Evolutionary conservation across 1,140 invertebrate genomes (phyloP).

Genomic region (Amyelois transitella): DNA sequence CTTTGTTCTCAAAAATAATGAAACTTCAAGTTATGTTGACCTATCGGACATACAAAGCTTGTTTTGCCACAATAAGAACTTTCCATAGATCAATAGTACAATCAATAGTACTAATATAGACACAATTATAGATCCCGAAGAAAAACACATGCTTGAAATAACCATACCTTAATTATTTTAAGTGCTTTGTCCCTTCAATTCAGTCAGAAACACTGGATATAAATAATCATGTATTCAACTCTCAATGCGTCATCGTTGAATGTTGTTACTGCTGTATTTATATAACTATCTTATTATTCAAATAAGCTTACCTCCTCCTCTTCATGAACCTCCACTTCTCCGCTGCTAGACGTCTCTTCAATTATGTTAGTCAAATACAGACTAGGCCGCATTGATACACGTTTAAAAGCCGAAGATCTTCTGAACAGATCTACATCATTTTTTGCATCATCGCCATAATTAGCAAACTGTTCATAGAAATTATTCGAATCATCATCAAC

Average conservation of each 20-base stretch:
- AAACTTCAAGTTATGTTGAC: too few relatives aligned
- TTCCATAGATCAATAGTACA: too few relatives aligned
- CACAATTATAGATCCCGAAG: too few relatives aligned
- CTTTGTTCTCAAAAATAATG: too few relatives aligned
- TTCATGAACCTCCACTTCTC: slow-evolving; percentile 39
- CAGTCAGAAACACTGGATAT: background rate
- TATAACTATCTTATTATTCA: background rate
- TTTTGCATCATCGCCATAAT: slow-evolving; percentile 42
- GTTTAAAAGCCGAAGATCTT: slow-evolving; percentile 24
- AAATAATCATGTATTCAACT: background rate
- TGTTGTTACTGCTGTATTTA: background rate
- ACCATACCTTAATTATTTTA: too few relatives aligned
- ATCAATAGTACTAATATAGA: too few relatives aligned
- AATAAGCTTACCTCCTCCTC: slow-evolving; percentile 41
- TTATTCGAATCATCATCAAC: slow-evolving; percentile 42
- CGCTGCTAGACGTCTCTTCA: slow-evolving; percentile 36
- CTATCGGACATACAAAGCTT: too few relatives aligned
- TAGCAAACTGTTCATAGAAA: slow-evolving; percentile 63
- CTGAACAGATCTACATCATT: slow-evolving; percentile 32
- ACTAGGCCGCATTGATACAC: slow-evolving; percentile 60
- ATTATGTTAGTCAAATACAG: slow-evolving; percentile 54
- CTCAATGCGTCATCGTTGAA: background rate
- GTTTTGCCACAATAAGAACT: too few relatives aligned
- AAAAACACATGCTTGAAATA: too few relatives aligned
- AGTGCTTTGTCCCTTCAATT: too few relatives aligned